Evolutionary conservation across 2,888 invertebrate species (phyloP).

Genomic region (Megaustenia siamemsis): DNA sequence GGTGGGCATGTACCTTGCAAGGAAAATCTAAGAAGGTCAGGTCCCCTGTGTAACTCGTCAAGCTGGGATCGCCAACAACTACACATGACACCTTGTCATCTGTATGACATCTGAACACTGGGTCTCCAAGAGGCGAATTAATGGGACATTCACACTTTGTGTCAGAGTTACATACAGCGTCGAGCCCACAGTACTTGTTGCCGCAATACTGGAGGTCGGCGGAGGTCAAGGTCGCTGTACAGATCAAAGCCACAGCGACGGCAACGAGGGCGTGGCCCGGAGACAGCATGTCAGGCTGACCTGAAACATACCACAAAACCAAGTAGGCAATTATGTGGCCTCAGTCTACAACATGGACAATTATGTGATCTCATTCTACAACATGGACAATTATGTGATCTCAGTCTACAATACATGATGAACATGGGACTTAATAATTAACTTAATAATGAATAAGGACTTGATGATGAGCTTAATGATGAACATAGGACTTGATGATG

Average conservation of each 20-base stretch:
- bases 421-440: too few species aligned
- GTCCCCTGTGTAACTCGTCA: neutral
- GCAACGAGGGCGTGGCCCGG: neutral
- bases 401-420: too few species aligned
- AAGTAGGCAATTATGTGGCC: too few species aligned
- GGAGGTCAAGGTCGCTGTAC: neutral
- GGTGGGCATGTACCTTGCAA: slow-evolving; percentile 11
- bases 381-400: too few species aligned
- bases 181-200: neutral
- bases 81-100: neutral
- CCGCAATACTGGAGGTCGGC: neutral
- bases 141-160: neutral
- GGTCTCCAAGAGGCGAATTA: neutral
- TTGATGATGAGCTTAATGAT: too few species aligned
- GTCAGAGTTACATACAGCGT: neutral
- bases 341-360: too few species aligned
- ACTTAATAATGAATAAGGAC: too few species aligned
- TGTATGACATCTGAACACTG: neutral
- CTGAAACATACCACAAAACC: too few species aligned
- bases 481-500: too few species aligned
- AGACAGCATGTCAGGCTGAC: neutral
- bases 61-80: neutral
- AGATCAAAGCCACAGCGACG: neutral
- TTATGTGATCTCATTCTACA: too few species aligned
- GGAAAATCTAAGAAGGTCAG: slow-evolving; percentile 11